These are phyloP conservation scores for Gymnoscelis rufifasciata DNA, from an alignment of 2,888 invertebrate species.

Conservation along the genomic window DNA sequence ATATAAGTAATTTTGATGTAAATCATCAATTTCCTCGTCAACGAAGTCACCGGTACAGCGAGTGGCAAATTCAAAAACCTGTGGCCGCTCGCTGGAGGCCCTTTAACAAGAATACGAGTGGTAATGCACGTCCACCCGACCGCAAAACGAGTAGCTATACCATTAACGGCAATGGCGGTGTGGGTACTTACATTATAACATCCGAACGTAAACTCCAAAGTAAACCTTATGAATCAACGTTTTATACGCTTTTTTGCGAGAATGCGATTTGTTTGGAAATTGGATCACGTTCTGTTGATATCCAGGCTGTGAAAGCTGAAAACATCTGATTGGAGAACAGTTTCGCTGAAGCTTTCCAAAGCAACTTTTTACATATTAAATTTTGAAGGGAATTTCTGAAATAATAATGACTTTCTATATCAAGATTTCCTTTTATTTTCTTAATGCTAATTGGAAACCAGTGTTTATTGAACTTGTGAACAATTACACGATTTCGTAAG, in stretches of 20 bases:
- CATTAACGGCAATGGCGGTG: constrained; percentile 37
- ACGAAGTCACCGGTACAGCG: too few relatives aligned
- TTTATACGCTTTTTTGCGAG: constrained; percentile 31
- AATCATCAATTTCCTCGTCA: too few relatives aligned
- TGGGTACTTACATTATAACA: constrained; percentile 25
- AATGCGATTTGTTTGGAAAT: constrained; percentile 8
- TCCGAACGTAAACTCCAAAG: constrained; percentile 37
- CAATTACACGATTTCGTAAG: too few relatives aligned
- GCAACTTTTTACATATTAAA: too few relatives aligned
- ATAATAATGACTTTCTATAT: too few relatives aligned
- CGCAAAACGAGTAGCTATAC: constrained; percentile 58
- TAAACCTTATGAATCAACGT: constrained; percentile 34
- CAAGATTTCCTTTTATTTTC: too few relatives aligned
- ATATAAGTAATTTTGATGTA: too few relatives aligned
- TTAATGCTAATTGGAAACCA: too few relatives aligned
- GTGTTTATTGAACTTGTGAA: too few relatives aligned
- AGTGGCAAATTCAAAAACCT: too few relatives aligned
- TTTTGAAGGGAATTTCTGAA: too few relatives aligned
- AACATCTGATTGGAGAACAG: neutral
- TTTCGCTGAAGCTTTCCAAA: too few relatives aligned
- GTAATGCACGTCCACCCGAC: constrained; percentile 40
- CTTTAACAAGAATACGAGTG: constrained; percentile 17
- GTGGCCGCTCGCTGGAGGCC: neutral
- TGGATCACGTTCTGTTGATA: constrained; percentile 11
- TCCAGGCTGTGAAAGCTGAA: neutral